phyloP scores from a whole-genome alignment of 2,797 vertebrate species.

The Pangasius macronema region DNA sequence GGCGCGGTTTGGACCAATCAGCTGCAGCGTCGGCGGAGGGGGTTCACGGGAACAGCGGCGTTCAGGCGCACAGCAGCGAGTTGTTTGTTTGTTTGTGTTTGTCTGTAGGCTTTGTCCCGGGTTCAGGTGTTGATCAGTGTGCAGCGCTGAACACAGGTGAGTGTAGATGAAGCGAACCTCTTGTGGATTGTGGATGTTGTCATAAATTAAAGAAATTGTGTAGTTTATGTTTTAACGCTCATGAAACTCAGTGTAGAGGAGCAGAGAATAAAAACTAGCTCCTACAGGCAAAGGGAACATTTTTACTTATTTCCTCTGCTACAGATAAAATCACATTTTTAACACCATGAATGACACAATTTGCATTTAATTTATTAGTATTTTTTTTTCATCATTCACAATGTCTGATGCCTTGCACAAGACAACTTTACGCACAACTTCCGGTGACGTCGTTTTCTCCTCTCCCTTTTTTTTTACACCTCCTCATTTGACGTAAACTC shows the following conservation, averaged over 20 bases:
- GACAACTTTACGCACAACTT: not conserved
- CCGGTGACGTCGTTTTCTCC: not conserved
- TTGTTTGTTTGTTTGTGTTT: constrained; percentile 11
- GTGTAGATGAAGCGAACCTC: no score
- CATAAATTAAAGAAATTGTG: no score
- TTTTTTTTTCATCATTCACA: not conserved
- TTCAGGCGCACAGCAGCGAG: accelerated
- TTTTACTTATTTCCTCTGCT: not conserved
- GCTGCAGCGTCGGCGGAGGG: not conserved
- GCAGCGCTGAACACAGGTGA: not conserved
- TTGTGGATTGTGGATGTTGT: no score
- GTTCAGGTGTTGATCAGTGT: not conserved
- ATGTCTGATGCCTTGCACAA: not conserved
- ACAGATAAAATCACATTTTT: not conserved
- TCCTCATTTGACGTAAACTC: no score
- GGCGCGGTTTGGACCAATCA: constrained; percentile 6
- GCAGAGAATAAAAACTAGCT: no score
- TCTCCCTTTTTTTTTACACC: no score
- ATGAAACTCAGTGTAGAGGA: no score
- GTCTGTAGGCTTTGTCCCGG: not conserved
- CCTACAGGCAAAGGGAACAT: no score
- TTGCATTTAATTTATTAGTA: not conserved
- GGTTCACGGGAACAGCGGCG: accelerated
- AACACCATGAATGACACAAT: not conserved
- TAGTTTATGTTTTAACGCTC: no score